Evolutionary conservation across 2,113 vertebrate genomes (phyloP).

Genomic region (Eurypyga helias): DNA sequence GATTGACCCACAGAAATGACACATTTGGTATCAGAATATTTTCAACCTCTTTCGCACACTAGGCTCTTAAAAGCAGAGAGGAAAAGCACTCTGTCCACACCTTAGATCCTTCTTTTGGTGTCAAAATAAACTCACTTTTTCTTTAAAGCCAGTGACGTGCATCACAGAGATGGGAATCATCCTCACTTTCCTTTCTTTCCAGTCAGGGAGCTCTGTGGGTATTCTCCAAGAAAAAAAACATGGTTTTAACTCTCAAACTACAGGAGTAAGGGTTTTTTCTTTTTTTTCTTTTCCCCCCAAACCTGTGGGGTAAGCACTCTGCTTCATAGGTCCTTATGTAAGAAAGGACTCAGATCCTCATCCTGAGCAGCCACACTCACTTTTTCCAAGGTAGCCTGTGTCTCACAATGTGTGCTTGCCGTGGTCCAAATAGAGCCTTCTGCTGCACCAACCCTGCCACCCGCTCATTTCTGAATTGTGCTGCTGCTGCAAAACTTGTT

Average conservation of each 20-base stretch:
- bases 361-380: not conserved
- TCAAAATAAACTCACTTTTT: not conserved
- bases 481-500: not conserved
- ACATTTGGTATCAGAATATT: not conserved
- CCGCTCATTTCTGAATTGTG: not conserved
- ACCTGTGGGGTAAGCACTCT: not conserved
- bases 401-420: no score
- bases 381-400: not conserved
- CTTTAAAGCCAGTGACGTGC: not conserved
- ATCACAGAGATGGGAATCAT: not conserved
- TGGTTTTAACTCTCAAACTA: not conserved
- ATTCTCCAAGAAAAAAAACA: not conserved
- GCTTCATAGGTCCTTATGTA: not conserved
- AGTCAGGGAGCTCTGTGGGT: not conserved
- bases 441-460: not conserved
- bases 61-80: not conserved
- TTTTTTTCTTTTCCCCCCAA: not conserved
- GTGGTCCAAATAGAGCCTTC: not conserved
- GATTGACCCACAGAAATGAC: not conserved
- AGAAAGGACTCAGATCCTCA: not conserved
- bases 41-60: not conserved
- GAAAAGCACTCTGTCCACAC: not conserved
- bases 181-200: not conserved
- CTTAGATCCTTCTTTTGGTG: not conserved
- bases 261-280: not conserved